Percentiles rank a stretch among this genome's conserved stretches.
Evolutionary conservation across 2,113 vertebrate genomes (phyloP).

Genomic region (Laterallus jamaicensis): DNA sequence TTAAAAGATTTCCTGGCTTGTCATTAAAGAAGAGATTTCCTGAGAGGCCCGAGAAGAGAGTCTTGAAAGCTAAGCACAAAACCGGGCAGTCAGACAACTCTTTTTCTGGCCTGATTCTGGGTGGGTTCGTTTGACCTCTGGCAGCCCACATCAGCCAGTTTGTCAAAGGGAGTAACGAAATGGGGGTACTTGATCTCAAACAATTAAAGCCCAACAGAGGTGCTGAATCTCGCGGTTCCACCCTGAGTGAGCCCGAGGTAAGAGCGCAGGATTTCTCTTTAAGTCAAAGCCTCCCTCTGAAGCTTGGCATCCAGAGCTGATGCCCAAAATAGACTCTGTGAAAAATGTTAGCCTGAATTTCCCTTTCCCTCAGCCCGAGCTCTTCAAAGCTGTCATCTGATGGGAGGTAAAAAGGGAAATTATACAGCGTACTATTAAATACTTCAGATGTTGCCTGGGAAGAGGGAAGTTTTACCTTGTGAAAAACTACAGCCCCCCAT

Average conservation of each 20-base stretch:
- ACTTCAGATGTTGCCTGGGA: background rate
- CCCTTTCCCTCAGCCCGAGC: conserved; percentile 11
- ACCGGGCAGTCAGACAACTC: background rate
- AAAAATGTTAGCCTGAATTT: conserved; percentile 55
- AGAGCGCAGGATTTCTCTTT: conserved; percentile 1
- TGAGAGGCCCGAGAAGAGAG: background rate
- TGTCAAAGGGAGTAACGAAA: background rate
- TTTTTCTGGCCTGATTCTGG: background rate
- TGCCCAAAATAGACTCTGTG: conserved; percentile 45
- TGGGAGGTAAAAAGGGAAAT: conserved; percentile 13
- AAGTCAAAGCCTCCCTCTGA: conserved; percentile 36
- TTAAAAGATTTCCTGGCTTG: conserved; percentile 26
- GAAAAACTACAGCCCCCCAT: background rate
- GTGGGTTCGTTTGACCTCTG: background rate
- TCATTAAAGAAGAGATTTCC: conserved; percentile 5
- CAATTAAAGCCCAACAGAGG: background rate
- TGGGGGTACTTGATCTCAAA: background rate
- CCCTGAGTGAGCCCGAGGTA: background rate
- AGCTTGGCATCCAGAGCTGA: conserved; percentile 27
- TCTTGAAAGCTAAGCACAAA: background rate
- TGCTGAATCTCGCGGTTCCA: background rate
- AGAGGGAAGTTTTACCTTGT: background rate
- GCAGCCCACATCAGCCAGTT: background rate
- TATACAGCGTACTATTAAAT: conserved; percentile 4
- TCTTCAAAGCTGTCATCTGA: conserved; percentile 32